These are phyloP conservation scores for Verasper variegatus DNA, from an alignment of 2,113 vertebrate genomes.

Conservation along the genomic window DNA sequence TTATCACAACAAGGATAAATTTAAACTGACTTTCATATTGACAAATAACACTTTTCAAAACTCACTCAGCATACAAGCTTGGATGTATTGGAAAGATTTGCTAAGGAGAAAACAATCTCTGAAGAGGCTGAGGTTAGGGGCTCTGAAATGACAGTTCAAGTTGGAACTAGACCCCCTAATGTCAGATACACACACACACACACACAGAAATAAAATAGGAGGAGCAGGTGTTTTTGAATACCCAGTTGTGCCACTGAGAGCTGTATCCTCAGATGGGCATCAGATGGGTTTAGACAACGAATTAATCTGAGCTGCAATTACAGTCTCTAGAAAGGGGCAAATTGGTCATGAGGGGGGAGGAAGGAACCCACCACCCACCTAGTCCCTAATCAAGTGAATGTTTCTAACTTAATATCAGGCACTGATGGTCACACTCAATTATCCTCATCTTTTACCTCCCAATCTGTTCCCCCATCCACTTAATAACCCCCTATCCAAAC, in stretches of 20 bases:
- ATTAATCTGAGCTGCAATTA: conserved; percentile 75
- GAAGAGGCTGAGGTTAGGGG: conserved; percentile 28
- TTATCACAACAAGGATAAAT: not conserved
- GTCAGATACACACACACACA: conserved; percentile 5
- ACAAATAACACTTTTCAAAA: conserved; percentile 4
- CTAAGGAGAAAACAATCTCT: conserved; percentile 18
- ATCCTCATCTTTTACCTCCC: conserved; percentile 48
- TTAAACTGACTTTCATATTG: conserved; percentile 33
- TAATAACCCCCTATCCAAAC: conserved; percentile 8
- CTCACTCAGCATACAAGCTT: conserved; percentile 32
- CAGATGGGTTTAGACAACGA: conserved; percentile 77
- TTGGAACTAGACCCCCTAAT: conserved; percentile 10
- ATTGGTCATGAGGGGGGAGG: conserved; percentile 45
- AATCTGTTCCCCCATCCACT: conserved; percentile 36
- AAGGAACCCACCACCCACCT: conserved; percentile 37
- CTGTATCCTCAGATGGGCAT: conserved; percentile 65
- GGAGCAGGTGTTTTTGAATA: conserved; percentile 71
- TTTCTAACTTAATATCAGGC: conserved; percentile 48
- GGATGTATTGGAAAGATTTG: conserved; percentile 34
- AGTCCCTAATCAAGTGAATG: conserved; percentile 66
- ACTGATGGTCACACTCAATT: conserved; percentile 61
- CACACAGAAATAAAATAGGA: conserved; percentile 10
- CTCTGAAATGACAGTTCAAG: conserved; percentile 33
- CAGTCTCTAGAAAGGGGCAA: conserved; percentile 48
- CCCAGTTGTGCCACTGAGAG: conserved; percentile 44